Evolutionary conservation across 2,888 invertebrate genomes (phyloP), one percentile per base, ranked within the genome.

Genomic region (Lingula anatina): DNA sequence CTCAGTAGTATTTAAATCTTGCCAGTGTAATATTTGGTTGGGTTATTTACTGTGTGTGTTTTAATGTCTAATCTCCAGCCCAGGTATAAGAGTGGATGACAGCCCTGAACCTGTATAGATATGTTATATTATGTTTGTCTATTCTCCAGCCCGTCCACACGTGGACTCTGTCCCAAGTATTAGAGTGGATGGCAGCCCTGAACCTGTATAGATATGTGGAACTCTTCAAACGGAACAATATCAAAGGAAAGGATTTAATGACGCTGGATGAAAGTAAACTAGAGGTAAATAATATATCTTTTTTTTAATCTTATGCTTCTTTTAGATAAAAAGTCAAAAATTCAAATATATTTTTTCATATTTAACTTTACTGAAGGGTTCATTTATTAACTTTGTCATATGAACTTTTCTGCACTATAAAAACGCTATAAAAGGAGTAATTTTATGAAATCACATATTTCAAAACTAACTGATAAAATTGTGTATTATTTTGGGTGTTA

Each of bases 41-140:
- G n/a, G n/a, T n/a, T n/a, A n/a, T n/a, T n/a, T n/a, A n/a, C n/a
- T n/a, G n/a, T n/a, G n/a, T n/a, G n/a, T n/a, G n/a, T n/a, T n/a
- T n/a, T n/a, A n/a, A n/a, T n/a, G n/a, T 35, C n/a, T n/a, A n/a
- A 12, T 35, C 83, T 36, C 82, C 84, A 46, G 75, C 81, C 46
- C 83, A 86, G 71, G 86, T 87, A 39, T 81, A 85, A 51, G 86
- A 87, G 77, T 87, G 86, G 86, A 85, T 87, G 85, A 85, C 86
- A 47, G 84, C 85, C 44, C 75, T 86, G 51, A 86, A 87, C 75
- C 79, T 88, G 51, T 86, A 85, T 75, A 81, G 85, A 54, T 85
- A 86, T 76, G 83, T 84, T 35, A n/a, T 12, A n/a, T n/a, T n/a
- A n/a, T n/a, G n/a, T n/a, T n/a, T n/a, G n/a, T 50, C 65, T 59